Evolutionary conservation across 2,113 vertebrate species (phyloP).

Genomic region (Mobula hypostoma): DNA sequence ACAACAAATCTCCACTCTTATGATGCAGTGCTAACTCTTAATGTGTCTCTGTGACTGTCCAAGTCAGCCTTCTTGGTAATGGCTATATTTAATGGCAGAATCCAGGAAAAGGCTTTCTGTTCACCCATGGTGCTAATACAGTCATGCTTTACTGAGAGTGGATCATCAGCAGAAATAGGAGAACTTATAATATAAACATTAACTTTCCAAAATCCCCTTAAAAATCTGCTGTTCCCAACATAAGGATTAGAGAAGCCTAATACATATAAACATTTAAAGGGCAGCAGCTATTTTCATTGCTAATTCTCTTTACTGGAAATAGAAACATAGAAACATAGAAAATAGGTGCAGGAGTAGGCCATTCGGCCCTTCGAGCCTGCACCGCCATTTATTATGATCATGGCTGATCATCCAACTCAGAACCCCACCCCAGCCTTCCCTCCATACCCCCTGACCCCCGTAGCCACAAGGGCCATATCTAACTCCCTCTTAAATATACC

Average conservation of each 20-base stretch:
- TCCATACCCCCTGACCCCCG: no score
- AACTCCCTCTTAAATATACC: no score
- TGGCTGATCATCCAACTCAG: no score
- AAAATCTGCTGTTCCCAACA: no score
- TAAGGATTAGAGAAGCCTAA: not conserved
- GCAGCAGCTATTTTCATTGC: not conserved
- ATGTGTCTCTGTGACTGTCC: not conserved
- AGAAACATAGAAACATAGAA: no score
- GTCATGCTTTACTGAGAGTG: not conserved
- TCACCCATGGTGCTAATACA: no score
- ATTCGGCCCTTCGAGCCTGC: no score
- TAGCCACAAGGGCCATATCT: no score
- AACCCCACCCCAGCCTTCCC: no score
- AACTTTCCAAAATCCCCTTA: not conserved
- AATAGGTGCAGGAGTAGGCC: no score
- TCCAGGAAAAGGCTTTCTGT: not conserved
- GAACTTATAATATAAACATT: not conserved
- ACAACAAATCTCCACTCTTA: not conserved
- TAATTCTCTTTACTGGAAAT: not conserved
- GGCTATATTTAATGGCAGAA: not conserved
- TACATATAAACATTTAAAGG: not conserved
- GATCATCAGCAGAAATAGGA: not conserved
- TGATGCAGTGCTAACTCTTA: not conserved
- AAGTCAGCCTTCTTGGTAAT: not conserved
- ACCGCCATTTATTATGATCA: no score